Percentiles rank a stretch among this genome's conserved stretches.
These are phyloP conservation scores for Apocrypta bakeri DNA, from an alignment of 1,140 invertebrate genomes.

Conservation along the genomic window DNA sequence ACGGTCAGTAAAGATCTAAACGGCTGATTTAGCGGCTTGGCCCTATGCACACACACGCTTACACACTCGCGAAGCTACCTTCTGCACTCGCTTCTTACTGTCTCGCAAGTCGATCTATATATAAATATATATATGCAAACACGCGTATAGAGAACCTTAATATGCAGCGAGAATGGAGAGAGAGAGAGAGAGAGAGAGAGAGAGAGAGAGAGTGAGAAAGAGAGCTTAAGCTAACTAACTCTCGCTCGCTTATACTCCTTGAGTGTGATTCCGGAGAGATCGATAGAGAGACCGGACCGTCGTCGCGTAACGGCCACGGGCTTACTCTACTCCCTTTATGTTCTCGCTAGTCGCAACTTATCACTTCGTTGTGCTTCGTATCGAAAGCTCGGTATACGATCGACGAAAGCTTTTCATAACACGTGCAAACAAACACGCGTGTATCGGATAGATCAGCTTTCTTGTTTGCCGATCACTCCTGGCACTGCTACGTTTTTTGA, in stretches of 20 bases:
- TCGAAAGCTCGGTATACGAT: too few species aligned
- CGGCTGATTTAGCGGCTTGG: conserved; percentile 23
- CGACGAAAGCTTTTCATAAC: too few species aligned
- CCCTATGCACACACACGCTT: not conserved
- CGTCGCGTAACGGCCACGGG: not conserved
- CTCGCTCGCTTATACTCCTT: not conserved
- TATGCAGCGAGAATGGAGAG: too few species aligned
- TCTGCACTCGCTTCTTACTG: not conserved
- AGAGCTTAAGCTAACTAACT: not conserved
- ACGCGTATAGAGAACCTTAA: not conserved
- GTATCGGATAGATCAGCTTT: not conserved
- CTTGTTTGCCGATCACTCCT: not conserved
- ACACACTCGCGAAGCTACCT: too few species aligned
- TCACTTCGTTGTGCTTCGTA: not conserved
- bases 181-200: too few species aligned
- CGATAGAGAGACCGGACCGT: conserved; percentile 25
- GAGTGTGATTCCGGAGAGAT: conserved; percentile 19
- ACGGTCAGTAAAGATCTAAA: conserved; percentile 33
- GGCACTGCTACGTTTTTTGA: too few species aligned
- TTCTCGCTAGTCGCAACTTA: too few species aligned
- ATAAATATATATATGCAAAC: not conserved
- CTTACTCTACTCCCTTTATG: not conserved
- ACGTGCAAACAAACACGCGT: too few species aligned
- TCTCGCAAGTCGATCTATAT: not conserved
- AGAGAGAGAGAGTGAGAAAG: too few species aligned